phyloP scores from a whole-genome alignment of 2,113 vertebrate genomes.

The Hoplias malabaricus region DNA sequence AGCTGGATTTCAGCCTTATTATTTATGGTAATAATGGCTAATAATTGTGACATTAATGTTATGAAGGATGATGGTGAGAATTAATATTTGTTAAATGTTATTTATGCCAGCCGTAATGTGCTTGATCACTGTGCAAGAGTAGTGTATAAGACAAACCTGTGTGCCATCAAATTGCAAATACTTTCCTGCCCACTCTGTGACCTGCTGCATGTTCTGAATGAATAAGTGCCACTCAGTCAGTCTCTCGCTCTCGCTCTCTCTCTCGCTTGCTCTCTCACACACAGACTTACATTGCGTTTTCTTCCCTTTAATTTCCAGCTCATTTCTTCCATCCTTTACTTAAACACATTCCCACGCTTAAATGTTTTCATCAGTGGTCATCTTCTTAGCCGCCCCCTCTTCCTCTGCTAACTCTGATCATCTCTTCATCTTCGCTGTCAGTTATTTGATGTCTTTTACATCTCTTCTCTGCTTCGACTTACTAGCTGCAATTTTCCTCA shows the following conservation, averaged over 20 bases:
- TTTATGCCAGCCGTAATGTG: too few relatives aligned
- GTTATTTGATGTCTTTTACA: conserved; percentile 15
- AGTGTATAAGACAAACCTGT: neutral
- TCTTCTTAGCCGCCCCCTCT: conserved; percentile 23
- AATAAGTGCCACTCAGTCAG: conserved; percentile 3
- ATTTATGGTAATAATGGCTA: too few relatives aligned
- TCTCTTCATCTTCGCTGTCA: conserved; percentile 21
- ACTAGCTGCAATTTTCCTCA: neutral
- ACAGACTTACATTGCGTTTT: neutral
- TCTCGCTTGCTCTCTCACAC: neutral
- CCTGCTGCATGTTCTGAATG: neutral
- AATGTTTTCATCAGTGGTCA: conserved; percentile 23
- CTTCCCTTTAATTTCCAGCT: conserved; percentile 14
- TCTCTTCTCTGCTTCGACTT: neutral
- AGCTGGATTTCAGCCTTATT: too few relatives aligned
- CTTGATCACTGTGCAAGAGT: neutral
- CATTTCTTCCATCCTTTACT: conserved; percentile 15
- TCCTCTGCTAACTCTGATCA: conserved; percentile 12
- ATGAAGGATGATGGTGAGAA: too few relatives aligned
- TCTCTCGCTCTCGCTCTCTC: too few relatives aligned
- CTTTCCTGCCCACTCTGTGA: neutral
- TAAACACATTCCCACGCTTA: conserved; percentile 1
- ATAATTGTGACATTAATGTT: too few relatives aligned
- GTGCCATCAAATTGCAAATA: neutral
- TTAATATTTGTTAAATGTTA: too few relatives aligned